These are phyloP conservation scores for Delichon dasypus DNA, from an alignment of 2,797 vertebrate genomes.

Conservation along the genomic window DNA sequence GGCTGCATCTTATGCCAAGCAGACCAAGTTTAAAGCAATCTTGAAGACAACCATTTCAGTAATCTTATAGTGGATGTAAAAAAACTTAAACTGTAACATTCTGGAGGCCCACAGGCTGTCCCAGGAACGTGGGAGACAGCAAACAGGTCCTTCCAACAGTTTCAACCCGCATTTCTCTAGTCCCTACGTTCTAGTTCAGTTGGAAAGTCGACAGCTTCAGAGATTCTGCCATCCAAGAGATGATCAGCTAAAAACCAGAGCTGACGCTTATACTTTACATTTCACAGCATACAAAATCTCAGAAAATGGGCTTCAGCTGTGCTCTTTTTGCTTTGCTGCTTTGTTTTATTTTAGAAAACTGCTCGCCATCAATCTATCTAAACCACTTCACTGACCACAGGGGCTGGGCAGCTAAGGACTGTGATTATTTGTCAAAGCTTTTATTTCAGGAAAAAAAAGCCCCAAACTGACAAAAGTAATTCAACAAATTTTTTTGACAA, in stretches of 20 bases:
- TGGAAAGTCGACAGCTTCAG: neutral
- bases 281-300: neutral
- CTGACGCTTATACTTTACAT: neutral
- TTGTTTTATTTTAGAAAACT: neutral
- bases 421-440: conserved; percentile 37
- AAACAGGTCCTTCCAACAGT: neutral
- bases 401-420: neutral
- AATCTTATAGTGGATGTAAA: neutral
- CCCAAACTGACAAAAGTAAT: conserved; percentile 30
- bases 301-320: neutral
- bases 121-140: neutral
- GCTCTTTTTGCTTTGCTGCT: neutral
- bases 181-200: neutral
- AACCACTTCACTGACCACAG: conserved; percentile 41
- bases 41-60: neutral
- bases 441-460: neutral
- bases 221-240: neutral
- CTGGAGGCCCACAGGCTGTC: neutral
- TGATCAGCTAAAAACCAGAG: neutral
- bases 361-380: neutral
- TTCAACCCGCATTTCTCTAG: neutral
- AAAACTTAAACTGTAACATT: neutral
- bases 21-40: neutral
- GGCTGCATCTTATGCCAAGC: neutral
- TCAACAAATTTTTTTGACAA: conserved; percentile 44